These are phyloP conservation scores for Orchesella cincta DNA, from an alignment of 1,140 invertebrate genomes.

Conservation along the genomic window DNA sequence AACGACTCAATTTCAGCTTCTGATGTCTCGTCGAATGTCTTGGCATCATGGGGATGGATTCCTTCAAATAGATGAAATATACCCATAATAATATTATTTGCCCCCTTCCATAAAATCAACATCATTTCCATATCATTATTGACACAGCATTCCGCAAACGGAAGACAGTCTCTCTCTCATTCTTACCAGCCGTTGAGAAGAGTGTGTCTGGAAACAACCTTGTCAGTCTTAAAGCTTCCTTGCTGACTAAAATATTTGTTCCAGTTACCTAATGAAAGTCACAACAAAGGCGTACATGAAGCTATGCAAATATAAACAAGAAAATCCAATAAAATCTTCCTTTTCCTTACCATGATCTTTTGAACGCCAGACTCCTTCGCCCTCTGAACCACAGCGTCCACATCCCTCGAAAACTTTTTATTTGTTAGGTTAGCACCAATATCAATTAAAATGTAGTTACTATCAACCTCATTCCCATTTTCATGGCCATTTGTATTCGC, in stretches of 20 bases:
- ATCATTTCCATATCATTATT: neutral
- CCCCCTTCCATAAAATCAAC: conserved; percentile 27
- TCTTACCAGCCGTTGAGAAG: conserved; percentile 85
- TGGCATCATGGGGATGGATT: conserved; percentile 93
- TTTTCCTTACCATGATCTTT: conserved; percentile 75
- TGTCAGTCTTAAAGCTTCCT: conserved; percentile 84
- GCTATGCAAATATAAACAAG: neutral
- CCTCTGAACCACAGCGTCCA: conserved; percentile 82
- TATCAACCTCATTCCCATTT: conserved; percentile 4
- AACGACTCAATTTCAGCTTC: conserved; percentile 64
- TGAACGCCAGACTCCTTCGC: conserved; percentile 70
- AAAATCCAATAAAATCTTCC: neutral
- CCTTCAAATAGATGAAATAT: conserved; percentile 60
- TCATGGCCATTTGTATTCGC: neutral
- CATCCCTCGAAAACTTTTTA: conserved; percentile 88
- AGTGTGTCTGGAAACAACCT: conserved; percentile 84
- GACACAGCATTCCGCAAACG: too few species aligned
- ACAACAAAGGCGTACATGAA: neutral
- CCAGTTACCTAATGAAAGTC: conserved; percentile 65
- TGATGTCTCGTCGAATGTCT: conserved; percentile 80
- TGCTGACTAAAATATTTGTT: conserved; percentile 81
- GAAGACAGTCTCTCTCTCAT: too few species aligned
- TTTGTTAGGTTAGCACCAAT: conserved; percentile 83
- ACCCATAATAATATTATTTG: conserved; percentile 14
- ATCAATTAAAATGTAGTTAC: conserved; percentile 48